Evolutionary conservation across 1,140 invertebrate species (phyloP), one percentile per base, ranked within the genome.

Genomic region (Helicoverpa armigera): DNA sequence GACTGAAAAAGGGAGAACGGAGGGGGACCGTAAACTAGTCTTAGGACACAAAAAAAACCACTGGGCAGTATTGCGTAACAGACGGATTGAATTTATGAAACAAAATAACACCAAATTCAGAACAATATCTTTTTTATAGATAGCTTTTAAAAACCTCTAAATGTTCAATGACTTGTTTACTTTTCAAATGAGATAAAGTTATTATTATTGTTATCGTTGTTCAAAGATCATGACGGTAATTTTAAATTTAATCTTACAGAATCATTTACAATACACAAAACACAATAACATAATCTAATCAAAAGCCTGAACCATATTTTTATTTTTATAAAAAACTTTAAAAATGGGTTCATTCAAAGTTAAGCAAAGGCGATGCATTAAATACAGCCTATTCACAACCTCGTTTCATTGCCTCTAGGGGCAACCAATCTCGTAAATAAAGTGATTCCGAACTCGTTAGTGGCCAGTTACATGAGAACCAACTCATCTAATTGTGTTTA

Each of bases 381-480:
- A 9, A 53, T 67, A 65, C 61, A 77, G 48, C 61, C 60, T 43
- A 77, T 67, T 77, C 61, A 48, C 10, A 76, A 77, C 50, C 75
- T 35, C 75, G n/a, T 77, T 77, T 65, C 61, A 54, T 67, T 11
- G 75, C 75, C 75, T 77, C 60, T 16, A 77, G 75, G 75, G 75
- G 10, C 50, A 65, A 54, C 48, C 67, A 67, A 54, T 77, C 65
- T 53, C 61, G 48, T 77, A 77, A 77, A 77, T 65, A 76, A 65
- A 14, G 60, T 50, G 5, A 43, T 9, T 43, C 5, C 35, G 5
- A 65, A 65, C 74, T 65, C 74, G 74, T 77, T 77, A 77, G 74
- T 35, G 61, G 61, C 74, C 73, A 75, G 60, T 54, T 31, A 77
- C 60, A 77, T 65, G 18, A 63, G 0, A 65, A 35, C n/a, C n/a